phyloP scores from a whole-genome alignment of 2,797 vertebrate species.

The Podargus strigoides region DNA sequence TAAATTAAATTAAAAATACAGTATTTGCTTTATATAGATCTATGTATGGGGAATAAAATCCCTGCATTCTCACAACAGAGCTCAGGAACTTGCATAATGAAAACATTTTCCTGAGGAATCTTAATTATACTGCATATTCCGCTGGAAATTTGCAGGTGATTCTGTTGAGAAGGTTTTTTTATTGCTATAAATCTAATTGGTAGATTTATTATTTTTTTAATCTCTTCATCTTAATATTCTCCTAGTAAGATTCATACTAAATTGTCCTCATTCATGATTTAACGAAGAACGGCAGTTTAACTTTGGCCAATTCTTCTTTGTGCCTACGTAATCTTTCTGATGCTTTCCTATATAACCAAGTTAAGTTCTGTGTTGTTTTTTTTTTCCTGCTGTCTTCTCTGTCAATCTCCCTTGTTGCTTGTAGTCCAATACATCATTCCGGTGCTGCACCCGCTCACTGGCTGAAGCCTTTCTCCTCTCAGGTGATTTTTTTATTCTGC shows the following conservation, averaged over 20 bases:
- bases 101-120: background rate
- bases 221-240: background rate
- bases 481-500: slow-evolving; percentile 84
- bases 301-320: background rate
- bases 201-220: background rate
- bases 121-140: background rate
- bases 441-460: slow-evolving; percentile 82
- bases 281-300: background rate
- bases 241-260: background rate
- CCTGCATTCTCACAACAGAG: background rate
- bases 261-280: background rate
- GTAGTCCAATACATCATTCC: slow-evolving; percentile 83
- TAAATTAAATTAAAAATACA: background rate
- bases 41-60: background rate
- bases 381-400: slow-evolving; percentile 58
- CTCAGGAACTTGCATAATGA: background rate
- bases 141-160: background rate
- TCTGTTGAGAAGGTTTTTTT: background rate
- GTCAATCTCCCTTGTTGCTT: slow-evolving; percentile 70
- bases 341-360: slow-evolving; percentile 1
- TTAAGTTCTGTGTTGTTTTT: slow-evolving; percentile 50
- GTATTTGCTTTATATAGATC: background rate
- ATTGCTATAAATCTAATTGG: background rate
- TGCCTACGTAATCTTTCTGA: background rate
- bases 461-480: slow-evolving; percentile 82